Evolutionary conservation across 2,888 invertebrate species (phyloP).

Genomic region (Lordiphosa andalusiaca): DNA sequence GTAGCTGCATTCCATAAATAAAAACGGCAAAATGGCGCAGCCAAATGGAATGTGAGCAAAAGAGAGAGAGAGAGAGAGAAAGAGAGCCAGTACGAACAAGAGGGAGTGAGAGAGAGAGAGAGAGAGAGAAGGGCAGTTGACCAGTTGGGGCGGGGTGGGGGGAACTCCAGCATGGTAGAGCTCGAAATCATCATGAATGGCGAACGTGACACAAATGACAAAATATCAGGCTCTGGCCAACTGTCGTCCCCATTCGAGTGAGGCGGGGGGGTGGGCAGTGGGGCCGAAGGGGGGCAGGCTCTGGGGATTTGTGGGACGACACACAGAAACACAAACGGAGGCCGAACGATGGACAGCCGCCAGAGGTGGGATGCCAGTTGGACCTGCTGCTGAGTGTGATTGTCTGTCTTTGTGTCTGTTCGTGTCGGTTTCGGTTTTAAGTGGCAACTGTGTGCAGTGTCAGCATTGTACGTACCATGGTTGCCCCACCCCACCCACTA

Average conservation of each 20-base stretch:
- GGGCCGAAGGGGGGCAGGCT: slow-evolving; percentile 12
- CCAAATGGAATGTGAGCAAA: slow-evolving; percentile 39
- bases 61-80: slow-evolving; percentile 19
- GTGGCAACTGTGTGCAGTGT: slow-evolving; percentile 68
- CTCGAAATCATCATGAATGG: slow-evolving; percentile 74
- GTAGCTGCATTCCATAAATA: slow-evolving; percentile 73
- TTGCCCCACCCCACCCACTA: not conserved
- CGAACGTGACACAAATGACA: slow-evolving; percentile 78
- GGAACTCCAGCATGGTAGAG: slow-evolving; percentile 6
- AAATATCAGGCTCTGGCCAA: slow-evolving; percentile 59
- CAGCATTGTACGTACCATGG: slow-evolving; percentile 46
- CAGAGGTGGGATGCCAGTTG: slow-evolving; percentile 1
- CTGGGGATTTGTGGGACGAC: slow-evolving; percentile 44
- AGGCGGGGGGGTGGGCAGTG: not conserved
- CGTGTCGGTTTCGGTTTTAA: slow-evolving; percentile 60
- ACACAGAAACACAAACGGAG: slow-evolving; percentile 39
- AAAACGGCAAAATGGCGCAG: slow-evolving; percentile 69
- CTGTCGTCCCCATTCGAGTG: slow-evolving; percentile 26
- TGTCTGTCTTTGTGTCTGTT: slow-evolving; percentile 20
- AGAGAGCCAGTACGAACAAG: slow-evolving; percentile 11
- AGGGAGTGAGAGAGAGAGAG: slow-evolving; percentile 6
- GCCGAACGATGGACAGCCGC: slow-evolving; percentile 28
- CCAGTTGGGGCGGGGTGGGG: slow-evolving; percentile 6
- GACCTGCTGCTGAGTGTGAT: slow-evolving; percentile 26
- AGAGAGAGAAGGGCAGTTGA: slow-evolving; percentile 7